Evolutionary conservation across 53 echinoderm and acorn worm genomes (phyloP), one percentile per base, ranked within the genome.

Genomic region (Pentamera pediparva): DNA sequence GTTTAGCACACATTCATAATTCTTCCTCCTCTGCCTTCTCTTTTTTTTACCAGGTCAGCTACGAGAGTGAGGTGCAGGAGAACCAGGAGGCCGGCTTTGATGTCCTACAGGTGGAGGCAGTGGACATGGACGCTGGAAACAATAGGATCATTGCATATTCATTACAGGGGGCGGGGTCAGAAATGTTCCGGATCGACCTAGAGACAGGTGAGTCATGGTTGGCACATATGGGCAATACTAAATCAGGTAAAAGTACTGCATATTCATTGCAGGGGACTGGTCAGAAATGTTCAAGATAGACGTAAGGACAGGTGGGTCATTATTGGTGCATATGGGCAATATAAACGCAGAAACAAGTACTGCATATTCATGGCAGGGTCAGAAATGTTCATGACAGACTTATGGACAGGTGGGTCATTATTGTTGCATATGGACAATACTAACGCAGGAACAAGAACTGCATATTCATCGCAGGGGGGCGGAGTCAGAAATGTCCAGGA

Each of bases 41-140:
- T 3, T 6, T 6, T 4, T 41, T 37, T 39, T 39, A 18, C 19
- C 67, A 96, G 96, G 84, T 83, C 25, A 48, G 91, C 49, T 96
- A 96, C 52, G 78, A 91, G 10, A 89, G 87, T 37, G 82, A 91
- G 39, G 78, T 96, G 24, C 70, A 63, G 13, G 96, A 96, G 78
- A 88, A 79, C 74, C 79, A 91, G 32, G 76, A 80, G 0, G 17
- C 37, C 11, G 91, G 96, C 6, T 78, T 79, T 21, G 85, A 96
- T 70, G 70, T 96, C 35, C 61, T 96, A 7, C 78, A 82, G 36
- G 91, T 96, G 13, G 55, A 72, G 8, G 96, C 96, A 15, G 69
- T 67, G 2, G 96, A 96, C 74, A 77, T 75, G 2, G 96, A 96
- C 57, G 85, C 74, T 7, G 80, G 80, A 4, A 82, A 72, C 61